Base-by-base conservation (phyloP, 1,140 invertebrate species). In the Akabosia matsudoensis region DNA sequence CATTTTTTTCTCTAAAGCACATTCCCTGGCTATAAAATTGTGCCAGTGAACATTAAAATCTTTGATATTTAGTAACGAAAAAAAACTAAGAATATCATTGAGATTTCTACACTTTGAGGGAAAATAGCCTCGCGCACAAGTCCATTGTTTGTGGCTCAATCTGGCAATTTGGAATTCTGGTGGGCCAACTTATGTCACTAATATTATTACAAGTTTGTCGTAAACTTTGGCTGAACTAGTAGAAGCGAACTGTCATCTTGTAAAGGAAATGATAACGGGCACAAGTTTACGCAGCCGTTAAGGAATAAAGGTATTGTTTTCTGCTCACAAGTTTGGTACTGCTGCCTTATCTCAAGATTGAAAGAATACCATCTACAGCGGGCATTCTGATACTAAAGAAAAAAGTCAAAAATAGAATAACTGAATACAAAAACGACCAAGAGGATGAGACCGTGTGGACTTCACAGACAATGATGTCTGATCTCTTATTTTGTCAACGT, bases 231-330 rank as follows among this genome's bases (percentile, higher is more conserved):
- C n/a, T n/a, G n/a, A n/a, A n/a, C n/a, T n/a, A n/a, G n/a, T n/a
- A 45, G 7, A 45, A 45, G 37, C 37, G 18, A 45, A 45, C 37
- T 45, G 37, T 45, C 37, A 45, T 14, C 7, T 22, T 24, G 24
- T 61, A 67, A 67, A 67, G 7, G 61, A 7, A 67, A 67, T 67
- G 26, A 31, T 67, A 67, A 67, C 24, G 22, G 3, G 22, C 61
- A 67, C 61, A 67, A 67, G 61, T 67, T 67, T 67, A 67, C 61
- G 61, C 61, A 67, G 61, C n/a, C 24, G 61, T 67, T 67, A 67
- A 67, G 28, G 26, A 24, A 67, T 13, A 67, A 31, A 67, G 61
- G 61, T 67, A 67, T 67, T 67, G 61, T 67, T 30, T 67, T 67
- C n/a, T 67, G 4, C 30, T 14, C 61, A 67, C 61, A 67, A 67